Base-by-base conservation (phyloP, 2,113 vertebrate species). In the Lepus timidus region DNA sequence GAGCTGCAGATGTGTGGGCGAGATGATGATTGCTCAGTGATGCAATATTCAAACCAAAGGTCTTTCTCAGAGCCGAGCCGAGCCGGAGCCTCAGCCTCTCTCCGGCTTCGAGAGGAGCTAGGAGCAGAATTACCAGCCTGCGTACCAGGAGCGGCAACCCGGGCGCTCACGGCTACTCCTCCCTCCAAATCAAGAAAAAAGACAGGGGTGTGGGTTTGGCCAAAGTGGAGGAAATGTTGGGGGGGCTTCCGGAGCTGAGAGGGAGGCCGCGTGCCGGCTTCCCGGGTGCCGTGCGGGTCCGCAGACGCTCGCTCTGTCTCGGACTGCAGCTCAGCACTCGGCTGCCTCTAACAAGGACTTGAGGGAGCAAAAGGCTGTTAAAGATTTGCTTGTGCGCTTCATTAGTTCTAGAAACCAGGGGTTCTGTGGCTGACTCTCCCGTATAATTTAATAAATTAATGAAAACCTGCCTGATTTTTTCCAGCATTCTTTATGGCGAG, bases 301-400 rank as follows among this genome's bases (percentile, higher is more conserved):
- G 98, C 98, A 98, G 99, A 98, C 98, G 98, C 98, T 98, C 97
- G 98, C 99, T 99, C 98, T 98, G 98, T 98, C 97, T 97, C 97
- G 98, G 98, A 99, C 98, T 98, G 98, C 98, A 98, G 98, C 98
- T 98, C 97, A 97, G 97, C 98, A 98, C 98, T 99, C 98, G 99
- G 98, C 98, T 98, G 98, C 97, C 98, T 98, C 97, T 99, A 99
- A 99, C 99, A 99, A 99, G 99, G 98, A 99, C 99, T 99, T 99
- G 98, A 98, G 99, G 99, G 99, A 99, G 98, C 98, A 96, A 97
- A 98, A 96, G 62, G 92, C 97, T 98, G 95, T 97, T 98, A 92
- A 97, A 96, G 83, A 91, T 98, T 98, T 96, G 97, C 97, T 97
- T 97, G 96, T 97, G 97, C 97, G 98, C 98, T 98, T 98, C 97